phyloP scores from a whole-genome alignment of 2,113 vertebrate species.

The Eudyptes chrysolophus region DNA sequence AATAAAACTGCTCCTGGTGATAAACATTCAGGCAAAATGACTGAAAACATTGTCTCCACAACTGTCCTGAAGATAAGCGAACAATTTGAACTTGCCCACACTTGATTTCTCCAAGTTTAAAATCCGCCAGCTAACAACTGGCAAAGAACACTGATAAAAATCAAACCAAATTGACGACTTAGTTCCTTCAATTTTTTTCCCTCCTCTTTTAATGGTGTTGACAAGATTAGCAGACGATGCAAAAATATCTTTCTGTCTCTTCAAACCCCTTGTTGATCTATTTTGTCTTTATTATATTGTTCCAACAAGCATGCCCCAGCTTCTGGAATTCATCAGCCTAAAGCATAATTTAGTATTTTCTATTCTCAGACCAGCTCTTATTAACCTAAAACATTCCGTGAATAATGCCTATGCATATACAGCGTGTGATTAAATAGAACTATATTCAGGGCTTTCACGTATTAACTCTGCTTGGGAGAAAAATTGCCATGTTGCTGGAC shows the following conservation, averaged over 20 bases:
- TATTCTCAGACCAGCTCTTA: neutral
- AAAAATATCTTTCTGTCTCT: slow-evolving; percentile 4
- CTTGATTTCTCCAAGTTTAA: neutral
- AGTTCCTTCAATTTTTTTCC: neutral
- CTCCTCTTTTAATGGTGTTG: neutral
- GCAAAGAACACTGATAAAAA: neutral
- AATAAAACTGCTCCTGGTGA: neutral
- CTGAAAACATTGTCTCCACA: neutral
- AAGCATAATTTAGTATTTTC: neutral
- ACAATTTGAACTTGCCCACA: neutral
- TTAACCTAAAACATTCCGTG: neutral
- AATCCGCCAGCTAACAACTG: neutral
- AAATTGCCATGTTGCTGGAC: slow-evolving; percentile 8
- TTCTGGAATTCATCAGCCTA: slow-evolving; percentile 39
- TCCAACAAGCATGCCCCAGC: neutral
- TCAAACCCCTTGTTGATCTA: neutral
- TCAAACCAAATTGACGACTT: neutral
- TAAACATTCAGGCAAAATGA: neutral
- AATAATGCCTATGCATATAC: neutral
- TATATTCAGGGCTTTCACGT: neutral
- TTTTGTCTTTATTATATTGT: slow-evolving; percentile 1
- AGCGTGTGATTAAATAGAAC: neutral
- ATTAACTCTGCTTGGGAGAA: slow-evolving; percentile 26
- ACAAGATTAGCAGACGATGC: neutral
- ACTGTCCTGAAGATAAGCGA: neutral